Base-by-base conservation (phyloP, 2,797 vertebrate species). In the Ctenopoma multispine region DNA sequence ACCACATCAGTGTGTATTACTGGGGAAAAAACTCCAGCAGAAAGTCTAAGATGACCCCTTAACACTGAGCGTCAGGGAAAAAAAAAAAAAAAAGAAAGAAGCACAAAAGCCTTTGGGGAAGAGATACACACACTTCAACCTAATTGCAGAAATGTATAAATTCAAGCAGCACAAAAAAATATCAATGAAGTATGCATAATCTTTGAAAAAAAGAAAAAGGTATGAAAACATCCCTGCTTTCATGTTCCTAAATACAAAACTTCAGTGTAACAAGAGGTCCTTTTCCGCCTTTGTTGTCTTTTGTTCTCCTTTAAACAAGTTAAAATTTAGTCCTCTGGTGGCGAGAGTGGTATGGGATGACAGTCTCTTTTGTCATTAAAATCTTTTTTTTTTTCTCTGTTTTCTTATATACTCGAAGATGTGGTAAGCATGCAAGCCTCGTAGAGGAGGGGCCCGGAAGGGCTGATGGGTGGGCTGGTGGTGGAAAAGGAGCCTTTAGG, bases 201-300 rank as follows among this genome's bases (percentile, higher is more conserved):
- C 95, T 97, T 95, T 95, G 92, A 95, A 93, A 94, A 93, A 95
- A 23, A 38, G 34, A 78, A 86, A 75, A 80, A 89, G 82, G 83
- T 96, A 97, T 97, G 96, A 97, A 96, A 98, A 97, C 96, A 97
- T 97, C 96, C 97, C 97, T 97, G 98, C 97, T 97, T 98, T 95
- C 96, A 94, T 95, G 95, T 96, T 95, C 95, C 96, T 96, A 97
- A 96, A 99, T 99, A 99, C 96, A 99, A 99, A 99, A 99, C 96
- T 96, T 97, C 97, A 96, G 96, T 97, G 97, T 97, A 97, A 96
- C 96, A 92, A 97, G 97, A 97, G 96, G 96, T 98, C 96, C 96
- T 93, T 97, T 96, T 96, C 93, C 93, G 68, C 71, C 94, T 93
- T 95, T 96, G 94, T 96, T 95, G 75, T 87, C 77, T 88, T 90